Percentiles rank a stretch among this genome's conserved stretches.
phyloP scores from a whole-genome alignment of 2,113 vertebrate genomes.

The Neogale vison region DNA sequence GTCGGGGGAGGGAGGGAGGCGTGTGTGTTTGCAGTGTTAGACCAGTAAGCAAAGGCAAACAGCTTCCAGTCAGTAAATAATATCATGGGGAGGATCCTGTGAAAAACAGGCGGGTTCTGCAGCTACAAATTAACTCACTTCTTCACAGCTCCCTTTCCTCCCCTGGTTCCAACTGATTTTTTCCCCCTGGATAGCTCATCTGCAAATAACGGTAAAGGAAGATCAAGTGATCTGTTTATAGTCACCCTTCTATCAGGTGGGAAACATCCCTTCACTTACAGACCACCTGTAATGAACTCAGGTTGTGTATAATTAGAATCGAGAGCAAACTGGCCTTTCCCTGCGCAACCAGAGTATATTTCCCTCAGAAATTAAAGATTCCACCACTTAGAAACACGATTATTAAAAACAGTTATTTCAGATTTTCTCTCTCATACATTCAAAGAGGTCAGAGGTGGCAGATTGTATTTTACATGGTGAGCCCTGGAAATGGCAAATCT shows the following conservation, averaged over 20 bases:
- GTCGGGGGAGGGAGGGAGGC: background rate
- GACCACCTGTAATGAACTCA: background rate
- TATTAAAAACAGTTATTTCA: background rate
- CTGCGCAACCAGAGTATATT: background rate
- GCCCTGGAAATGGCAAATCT: background rate
- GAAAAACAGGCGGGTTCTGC: background rate
- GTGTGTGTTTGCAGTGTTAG: background rate
- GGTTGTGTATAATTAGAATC: constrained; percentile 1
- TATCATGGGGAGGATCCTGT: background rate
- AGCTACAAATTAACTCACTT: background rate
- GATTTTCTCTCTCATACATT: background rate
- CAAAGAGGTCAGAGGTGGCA: background rate
- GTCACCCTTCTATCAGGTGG: background rate
- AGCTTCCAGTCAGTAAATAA: background rate
- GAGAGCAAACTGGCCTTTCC: background rate
- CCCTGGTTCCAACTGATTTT: background rate
- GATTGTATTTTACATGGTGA: constrained; percentile 3
- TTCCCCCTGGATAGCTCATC: background rate
- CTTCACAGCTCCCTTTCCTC: background rate
- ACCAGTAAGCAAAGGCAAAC: background rate
- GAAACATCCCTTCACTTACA: background rate
- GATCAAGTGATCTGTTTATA: constrained; percentile 3
- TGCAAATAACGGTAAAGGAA: background rate
- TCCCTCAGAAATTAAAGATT: constrained; percentile 30
- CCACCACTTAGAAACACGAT: background rate